Evolutionary conservation across 2,113 vertebrate genomes (phyloP).

Genomic region (Phocoena phocoena): DNA sequence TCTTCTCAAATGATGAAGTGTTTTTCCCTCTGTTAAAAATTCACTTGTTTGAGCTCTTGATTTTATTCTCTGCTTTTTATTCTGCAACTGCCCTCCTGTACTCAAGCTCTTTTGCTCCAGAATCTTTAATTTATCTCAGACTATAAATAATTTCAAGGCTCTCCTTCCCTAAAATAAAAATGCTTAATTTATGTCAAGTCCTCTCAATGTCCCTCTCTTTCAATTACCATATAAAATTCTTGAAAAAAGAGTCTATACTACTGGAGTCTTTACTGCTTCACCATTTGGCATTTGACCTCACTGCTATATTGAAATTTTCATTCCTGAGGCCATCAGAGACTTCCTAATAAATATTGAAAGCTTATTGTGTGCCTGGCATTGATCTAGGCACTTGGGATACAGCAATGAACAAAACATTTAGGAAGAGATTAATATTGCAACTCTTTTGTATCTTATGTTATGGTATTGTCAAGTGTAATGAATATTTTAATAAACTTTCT

Average conservation of each 20-base stretch:
- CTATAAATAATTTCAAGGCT: background rate
- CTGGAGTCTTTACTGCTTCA: background rate
- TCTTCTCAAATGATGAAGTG: background rate
- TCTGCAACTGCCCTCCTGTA: background rate
- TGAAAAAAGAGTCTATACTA: background rate
- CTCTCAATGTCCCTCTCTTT: background rate
- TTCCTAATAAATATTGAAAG: background rate
- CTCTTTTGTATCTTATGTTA: background rate
- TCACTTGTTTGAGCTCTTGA: background rate
- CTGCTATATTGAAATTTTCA: background rate
- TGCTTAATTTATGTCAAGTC: background rate
- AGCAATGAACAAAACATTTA: background rate
- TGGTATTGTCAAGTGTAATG: background rate
- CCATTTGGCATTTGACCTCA: background rate
- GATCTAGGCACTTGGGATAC: background rate
- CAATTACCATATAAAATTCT: background rate
- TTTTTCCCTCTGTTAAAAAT: background rate
- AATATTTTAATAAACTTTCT: constrained; percentile 1
- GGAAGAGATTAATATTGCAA: background rate
- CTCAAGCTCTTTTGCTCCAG: background rate
- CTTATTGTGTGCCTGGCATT: background rate
- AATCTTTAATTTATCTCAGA: background rate
- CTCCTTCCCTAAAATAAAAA: background rate
- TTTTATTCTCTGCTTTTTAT: background rate
- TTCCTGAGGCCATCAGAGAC: background rate